Conservation (phyloP, 2,888 invertebrate genomes). For the Synanthedon myopaeformis region DNA sequence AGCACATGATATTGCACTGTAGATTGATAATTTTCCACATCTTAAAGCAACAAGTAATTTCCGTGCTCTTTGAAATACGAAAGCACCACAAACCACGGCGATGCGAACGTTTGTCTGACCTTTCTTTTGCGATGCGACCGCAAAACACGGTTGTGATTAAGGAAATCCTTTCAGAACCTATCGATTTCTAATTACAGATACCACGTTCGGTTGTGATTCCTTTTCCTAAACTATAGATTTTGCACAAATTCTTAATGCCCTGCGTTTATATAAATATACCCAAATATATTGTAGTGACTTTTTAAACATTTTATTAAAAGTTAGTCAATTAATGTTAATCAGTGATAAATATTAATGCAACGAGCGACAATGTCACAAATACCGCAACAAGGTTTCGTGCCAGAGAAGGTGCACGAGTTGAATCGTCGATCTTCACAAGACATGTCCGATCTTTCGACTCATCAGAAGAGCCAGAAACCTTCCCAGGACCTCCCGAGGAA, state of each 20-base stretch:
- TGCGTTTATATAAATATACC: constrained; percentile 2
- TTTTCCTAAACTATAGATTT: constrained; percentile 25
- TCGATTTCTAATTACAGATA: constrained; percentile 14
- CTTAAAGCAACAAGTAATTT: too few species aligned
- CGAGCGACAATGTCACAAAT: constrained; percentile 43
- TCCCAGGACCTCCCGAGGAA: constrained; percentile 32
- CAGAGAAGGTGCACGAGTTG: constrained; percentile 58
- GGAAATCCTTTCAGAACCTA: too few species aligned
- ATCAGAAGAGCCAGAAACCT: constrained; percentile 16
- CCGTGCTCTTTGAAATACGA: too few species aligned
- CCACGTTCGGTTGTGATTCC: constrained; percentile 52
- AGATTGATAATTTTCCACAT: too few species aligned
- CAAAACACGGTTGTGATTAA: too few species aligned
- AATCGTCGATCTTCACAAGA: constrained; percentile 57
- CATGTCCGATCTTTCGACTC: constrained; percentile 31
- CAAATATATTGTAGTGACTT: constrained; percentile 12
- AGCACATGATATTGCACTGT: too few species aligned
- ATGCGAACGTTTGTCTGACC: too few species aligned
- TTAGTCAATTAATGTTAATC: constrained; percentile 2
- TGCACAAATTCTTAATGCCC: neutral
- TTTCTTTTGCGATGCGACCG: too few species aligned
- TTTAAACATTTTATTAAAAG: constrained; percentile 21
- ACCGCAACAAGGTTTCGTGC: constrained; percentile 52
- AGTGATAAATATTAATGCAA: neutral
- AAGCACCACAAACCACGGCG: too few species aligned